Evolutionary conservation across 1,140 invertebrate genomes (phyloP), one percentile per base, ranked within the genome.

Genomic region (Ericerus pela): DNA sequence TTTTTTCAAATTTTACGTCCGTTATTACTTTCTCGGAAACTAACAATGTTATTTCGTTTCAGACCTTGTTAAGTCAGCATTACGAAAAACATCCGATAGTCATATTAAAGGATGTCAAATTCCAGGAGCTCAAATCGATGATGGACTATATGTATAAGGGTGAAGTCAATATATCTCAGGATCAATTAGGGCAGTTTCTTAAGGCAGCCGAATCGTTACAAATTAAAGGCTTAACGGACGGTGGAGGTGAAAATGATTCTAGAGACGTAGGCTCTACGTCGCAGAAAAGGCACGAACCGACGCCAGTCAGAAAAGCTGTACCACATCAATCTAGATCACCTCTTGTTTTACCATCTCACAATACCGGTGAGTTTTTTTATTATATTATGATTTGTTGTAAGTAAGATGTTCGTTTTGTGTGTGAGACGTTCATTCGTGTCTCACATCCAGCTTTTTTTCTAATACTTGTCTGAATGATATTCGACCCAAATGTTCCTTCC

Each of bases 91-190:
- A 91, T 72, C 87, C 87, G 53, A 88, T 92, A 66, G 83, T 92
- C 62, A 88, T 91, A 70, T 74, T 91, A 60, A 88, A 89, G 73
- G 86, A 91, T 77, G 85, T 93, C 14, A 88, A 87, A 70, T 91
- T 85, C 72, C 81, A 85, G 71, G 85, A 92, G 73, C 70, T 93
- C 57, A 82, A 87, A 73, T 87, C 87, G 58, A 88, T 93, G 80
- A 85, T 92, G 79, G 86, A 90, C 68, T 92, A 92, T 64, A 93
- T 93, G 88, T 94, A 93, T 72, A 78, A 85, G 63, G 90, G 90
- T 41, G 88, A 93, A 75, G 88, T 93, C n/a, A 91, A 91, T 72
- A 88, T 94, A 68, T 85, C 84, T 59, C 88, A 92, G 71, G 87
- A 91, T 72, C 87, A 92, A 71, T 73, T 94, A 65, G 82, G 84